phyloP scores from a whole-genome alignment of 2,797 vertebrate genomes.

The Esox masquinongy region DNA sequence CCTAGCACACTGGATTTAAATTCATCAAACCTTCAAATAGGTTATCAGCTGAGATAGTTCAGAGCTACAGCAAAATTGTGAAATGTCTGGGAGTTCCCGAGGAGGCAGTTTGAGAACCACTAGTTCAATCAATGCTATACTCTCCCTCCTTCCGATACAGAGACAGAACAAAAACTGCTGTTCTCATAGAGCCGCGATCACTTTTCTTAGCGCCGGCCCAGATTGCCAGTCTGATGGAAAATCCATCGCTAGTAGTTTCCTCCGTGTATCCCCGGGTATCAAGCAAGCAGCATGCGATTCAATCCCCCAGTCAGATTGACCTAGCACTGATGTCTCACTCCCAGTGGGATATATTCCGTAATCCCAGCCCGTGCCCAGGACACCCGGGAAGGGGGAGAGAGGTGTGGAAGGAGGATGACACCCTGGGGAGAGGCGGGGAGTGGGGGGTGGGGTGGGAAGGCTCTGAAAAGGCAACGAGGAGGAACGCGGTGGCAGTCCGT shows the following conservation, averaged over 20 bases:
- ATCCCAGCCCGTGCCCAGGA: slow-evolving; percentile 45
- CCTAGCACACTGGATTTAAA: no score
- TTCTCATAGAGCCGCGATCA: slow-evolving; percentile 60
- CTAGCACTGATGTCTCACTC: slow-evolving; percentile 69
- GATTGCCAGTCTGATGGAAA: slow-evolving; percentile 69
- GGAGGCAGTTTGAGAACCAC: no score
- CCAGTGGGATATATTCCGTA: slow-evolving; percentile 56
- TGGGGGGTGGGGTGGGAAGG: slow-evolving; percentile 11
- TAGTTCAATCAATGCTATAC: background rate
- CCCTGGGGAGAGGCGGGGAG: slow-evolving; percentile 23
- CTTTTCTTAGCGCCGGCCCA: slow-evolving; percentile 59
- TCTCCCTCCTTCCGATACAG: slow-evolving; percentile 33
- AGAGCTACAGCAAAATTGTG: no score
- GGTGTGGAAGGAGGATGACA: slow-evolving; percentile 40
- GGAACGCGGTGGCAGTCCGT: background rate
- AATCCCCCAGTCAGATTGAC: slow-evolving; percentile 72
- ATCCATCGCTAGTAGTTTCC: slow-evolving; percentile 60
- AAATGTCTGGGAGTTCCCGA: no score
- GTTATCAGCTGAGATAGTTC: no score
- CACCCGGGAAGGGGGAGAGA: background rate
- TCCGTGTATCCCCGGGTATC: slow-evolving; percentile 38
- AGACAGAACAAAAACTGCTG: slow-evolving; percentile 49
- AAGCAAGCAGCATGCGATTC: slow-evolving; percentile 45
- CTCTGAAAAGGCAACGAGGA: background rate
- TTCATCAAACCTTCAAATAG: no score